phyloP scores from a whole-genome alignment of 2,113 vertebrate species.

The Corythaixoides concolor region DNA sequence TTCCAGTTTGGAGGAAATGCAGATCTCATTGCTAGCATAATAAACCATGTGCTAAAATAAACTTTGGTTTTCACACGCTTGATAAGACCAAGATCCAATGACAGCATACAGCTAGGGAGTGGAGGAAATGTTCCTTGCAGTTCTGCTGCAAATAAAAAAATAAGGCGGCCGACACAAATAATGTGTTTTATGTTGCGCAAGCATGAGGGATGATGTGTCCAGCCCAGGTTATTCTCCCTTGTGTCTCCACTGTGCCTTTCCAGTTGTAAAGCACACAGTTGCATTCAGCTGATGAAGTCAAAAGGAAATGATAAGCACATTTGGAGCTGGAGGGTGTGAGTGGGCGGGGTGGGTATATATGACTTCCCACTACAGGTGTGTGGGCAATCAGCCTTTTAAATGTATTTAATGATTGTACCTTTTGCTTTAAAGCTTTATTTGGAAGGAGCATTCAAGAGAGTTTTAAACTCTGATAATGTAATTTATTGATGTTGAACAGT shows the following conservation, averaged over 20 bases:
- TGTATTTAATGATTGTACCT: not conserved
- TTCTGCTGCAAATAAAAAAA: constrained; percentile 14
- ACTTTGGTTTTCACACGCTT: not conserved
- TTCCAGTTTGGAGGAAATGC: not conserved
- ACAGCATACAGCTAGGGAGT: not conserved
- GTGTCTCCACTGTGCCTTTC: not conserved
- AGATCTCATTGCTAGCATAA: not conserved
- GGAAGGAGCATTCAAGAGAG: not conserved
- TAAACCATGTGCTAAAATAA: not conserved
- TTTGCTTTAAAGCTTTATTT: not conserved
- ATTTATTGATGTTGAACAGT: not conserved
- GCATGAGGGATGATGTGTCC: not conserved
- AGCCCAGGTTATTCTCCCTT: not conserved
- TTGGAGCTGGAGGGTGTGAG: not conserved
- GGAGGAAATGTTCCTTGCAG: not conserved
- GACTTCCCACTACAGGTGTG: not conserved
- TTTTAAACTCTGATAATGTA: not conserved
- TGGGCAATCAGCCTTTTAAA: not conserved
- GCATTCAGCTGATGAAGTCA: not conserved
- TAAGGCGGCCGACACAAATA: not conserved
- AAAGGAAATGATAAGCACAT: not conserved
- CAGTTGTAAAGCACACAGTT: not conserved
- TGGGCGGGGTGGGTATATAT: not conserved
- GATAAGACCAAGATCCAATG: not conserved
- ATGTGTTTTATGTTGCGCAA: not conserved